Evolutionary conservation across 2,113 vertebrate genomes (phyloP).

Genomic region (Motacilla alba): DNA sequence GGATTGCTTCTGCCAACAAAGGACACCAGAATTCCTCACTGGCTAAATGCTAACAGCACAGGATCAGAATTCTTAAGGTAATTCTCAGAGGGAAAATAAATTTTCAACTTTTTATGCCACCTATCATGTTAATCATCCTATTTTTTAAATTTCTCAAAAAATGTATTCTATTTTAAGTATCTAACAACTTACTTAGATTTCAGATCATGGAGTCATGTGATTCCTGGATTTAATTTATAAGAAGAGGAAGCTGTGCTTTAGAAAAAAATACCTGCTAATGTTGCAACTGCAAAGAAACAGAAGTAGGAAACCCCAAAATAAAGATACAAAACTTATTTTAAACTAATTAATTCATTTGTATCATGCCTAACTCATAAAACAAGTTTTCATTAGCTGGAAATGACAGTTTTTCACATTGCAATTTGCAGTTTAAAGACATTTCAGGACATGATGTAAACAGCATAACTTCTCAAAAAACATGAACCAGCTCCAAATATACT

Average conservation of each 20-base stretch:
- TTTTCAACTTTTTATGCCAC: background rate
- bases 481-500: background rate
- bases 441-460: background rate
- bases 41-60: background rate
- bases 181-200: background rate
- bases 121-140: background rate
- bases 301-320: background rate
- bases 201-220: background rate
- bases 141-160: background rate
- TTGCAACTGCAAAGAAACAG: background rate
- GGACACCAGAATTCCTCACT: background rate
- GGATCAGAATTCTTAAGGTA: background rate
- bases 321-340: background rate
- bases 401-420: fast-evolving
- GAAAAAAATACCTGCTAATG: background rate
- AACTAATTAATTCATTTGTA: background rate
- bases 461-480: background rate
- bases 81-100: background rate
- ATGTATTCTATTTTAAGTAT: background rate
- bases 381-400: background rate
- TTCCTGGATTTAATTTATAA: background rate
- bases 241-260: background rate
- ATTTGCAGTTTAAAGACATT: background rate
- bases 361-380: background rate
- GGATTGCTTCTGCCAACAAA: background rate